Conservation (phyloP, 2,888 invertebrate genomes). For the Charanyca ferruginea region DNA sequence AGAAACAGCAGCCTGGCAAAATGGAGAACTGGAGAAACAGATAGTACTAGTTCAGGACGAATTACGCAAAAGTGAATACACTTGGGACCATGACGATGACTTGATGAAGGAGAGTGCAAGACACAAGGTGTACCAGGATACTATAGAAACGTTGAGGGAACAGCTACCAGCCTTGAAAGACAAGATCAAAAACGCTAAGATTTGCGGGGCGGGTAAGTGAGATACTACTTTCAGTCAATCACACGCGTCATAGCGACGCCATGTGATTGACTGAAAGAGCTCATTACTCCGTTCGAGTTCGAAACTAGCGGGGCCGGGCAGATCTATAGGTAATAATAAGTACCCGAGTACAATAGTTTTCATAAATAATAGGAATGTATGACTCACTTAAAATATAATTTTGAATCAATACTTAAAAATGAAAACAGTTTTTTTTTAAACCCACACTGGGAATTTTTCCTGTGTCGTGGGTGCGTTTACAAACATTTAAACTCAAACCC, state of each 20-base stretch:
- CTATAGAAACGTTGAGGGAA: slow-evolving; percentile 80
- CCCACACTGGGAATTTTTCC: too few species aligned
- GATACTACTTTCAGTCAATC: neutral
- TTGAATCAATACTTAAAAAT: too few species aligned
- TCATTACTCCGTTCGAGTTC: neutral
- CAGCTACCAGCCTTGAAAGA: slow-evolving; percentile 85
- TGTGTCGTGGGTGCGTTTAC: too few species aligned
- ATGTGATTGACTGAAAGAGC: too few species aligned
- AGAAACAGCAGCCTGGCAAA: slow-evolving; percentile 88
- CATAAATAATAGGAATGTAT: too few species aligned
- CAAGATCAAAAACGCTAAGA: slow-evolving; percentile 86
- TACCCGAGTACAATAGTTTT: too few species aligned
- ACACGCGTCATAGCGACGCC: too few species aligned
- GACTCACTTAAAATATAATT: too few species aligned
- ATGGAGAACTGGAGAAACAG: slow-evolving; percentile 87
- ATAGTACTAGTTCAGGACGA: slow-evolving; percentile 86
- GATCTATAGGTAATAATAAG: too few species aligned
- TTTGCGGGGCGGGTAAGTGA: slow-evolving; percentile 84
- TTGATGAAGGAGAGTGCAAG: slow-evolving; percentile 80
- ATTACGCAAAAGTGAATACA: slow-evolving; percentile 81
- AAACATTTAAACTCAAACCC: too few species aligned
- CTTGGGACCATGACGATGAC: slow-evolving; percentile 85
- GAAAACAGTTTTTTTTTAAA: too few species aligned
- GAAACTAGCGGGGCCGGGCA: neutral
- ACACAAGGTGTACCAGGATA: slow-evolving; percentile 83